Evolutionary conservation across 2,888 invertebrate genomes (phyloP).

Genomic region (Dynastes hyllus): DNA sequence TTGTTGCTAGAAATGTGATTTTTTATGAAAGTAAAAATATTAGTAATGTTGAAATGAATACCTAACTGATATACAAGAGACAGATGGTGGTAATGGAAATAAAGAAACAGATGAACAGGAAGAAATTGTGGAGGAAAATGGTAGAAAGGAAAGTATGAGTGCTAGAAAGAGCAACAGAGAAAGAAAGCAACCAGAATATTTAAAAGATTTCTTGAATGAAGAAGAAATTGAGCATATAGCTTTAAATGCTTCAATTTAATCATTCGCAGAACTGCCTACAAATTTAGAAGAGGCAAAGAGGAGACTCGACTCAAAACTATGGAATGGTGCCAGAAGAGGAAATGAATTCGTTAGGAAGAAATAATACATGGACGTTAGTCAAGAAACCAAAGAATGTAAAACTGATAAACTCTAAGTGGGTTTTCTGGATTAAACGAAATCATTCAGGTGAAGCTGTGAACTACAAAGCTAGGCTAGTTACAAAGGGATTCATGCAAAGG

Average conservation of each 20-base stretch:
- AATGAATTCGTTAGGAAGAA: slow-evolving; percentile 18
- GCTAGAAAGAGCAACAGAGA: not conserved
- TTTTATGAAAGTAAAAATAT: slow-evolving; percentile 11
- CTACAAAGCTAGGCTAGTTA: slow-evolving; percentile 60
- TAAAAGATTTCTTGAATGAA: not conserved
- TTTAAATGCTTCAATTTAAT: slow-evolving; percentile 2
- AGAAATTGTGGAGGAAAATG: not conserved
- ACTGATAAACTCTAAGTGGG: slow-evolving; percentile 26
- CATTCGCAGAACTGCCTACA: not conserved
- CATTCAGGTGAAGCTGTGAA: slow-evolving; percentile 25
- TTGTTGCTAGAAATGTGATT: not conserved
- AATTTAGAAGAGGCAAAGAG: not conserved
- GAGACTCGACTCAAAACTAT: not conserved
- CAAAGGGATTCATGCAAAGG: slow-evolving; percentile 58
- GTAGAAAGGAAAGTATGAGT: not conserved
- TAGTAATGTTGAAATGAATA: not conserved
- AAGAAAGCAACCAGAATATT: slow-evolving; percentile 8
- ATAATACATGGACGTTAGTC: slow-evolving; percentile 33
- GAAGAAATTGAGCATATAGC: not conserved
- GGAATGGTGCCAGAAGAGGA: slow-evolving; percentile 24
- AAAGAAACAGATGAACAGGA: slow-evolving; percentile 6
- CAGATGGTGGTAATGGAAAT: not conserved
- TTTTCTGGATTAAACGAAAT: slow-evolving; percentile 25
- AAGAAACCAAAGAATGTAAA: slow-evolving; percentile 14
- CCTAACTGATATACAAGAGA: not conserved